These are phyloP conservation scores for Noctilio leporinus DNA, from an alignment of 2,113 vertebrate species.

Conservation along the genomic window DNA sequence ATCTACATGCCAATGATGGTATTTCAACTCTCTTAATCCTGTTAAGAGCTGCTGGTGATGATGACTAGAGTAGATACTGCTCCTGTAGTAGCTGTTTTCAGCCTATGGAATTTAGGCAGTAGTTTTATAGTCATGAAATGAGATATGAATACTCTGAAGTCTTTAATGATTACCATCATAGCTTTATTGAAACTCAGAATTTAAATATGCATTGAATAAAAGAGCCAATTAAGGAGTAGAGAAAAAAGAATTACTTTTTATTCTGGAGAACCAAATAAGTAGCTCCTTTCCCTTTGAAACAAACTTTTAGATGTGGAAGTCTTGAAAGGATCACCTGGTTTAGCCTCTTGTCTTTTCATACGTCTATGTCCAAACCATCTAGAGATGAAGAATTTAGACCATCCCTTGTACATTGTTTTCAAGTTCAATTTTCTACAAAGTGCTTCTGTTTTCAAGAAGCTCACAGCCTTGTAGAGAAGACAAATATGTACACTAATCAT, in stretches of 20 bases:
- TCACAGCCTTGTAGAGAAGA: background rate
- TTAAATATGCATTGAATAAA: conserved; percentile 70
- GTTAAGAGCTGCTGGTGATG: conserved; percentile 59
- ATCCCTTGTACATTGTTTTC: background rate
- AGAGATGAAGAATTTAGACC: background rate
- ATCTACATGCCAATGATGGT: conserved; percentile 40
- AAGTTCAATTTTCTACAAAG: background rate
- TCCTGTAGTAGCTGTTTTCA: conserved; percentile 67
- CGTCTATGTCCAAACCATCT: background rate
- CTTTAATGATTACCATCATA: conserved; percentile 67
- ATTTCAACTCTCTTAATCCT: conserved; percentile 46
- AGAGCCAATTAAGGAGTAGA: conserved; percentile 65
- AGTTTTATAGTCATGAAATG: conserved; percentile 70
- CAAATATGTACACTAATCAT: background rate
- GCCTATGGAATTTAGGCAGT: conserved; percentile 60
- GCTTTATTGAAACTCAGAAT: conserved; percentile 60
- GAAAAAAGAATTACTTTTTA: conserved; percentile 64
- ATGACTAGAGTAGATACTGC: conserved; percentile 48
- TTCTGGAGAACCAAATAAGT: background rate
- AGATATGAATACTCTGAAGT: conserved; percentile 74
- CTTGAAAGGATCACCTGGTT: background rate
- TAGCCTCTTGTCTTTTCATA: background rate
- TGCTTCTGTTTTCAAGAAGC: background rate
- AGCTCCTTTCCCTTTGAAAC: background rate
- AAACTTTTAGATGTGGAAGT: background rate